These are phyloP conservation scores for Pelecanus crispus DNA, from an alignment of 2,113 vertebrate genomes.

Conservation along the genomic window DNA sequence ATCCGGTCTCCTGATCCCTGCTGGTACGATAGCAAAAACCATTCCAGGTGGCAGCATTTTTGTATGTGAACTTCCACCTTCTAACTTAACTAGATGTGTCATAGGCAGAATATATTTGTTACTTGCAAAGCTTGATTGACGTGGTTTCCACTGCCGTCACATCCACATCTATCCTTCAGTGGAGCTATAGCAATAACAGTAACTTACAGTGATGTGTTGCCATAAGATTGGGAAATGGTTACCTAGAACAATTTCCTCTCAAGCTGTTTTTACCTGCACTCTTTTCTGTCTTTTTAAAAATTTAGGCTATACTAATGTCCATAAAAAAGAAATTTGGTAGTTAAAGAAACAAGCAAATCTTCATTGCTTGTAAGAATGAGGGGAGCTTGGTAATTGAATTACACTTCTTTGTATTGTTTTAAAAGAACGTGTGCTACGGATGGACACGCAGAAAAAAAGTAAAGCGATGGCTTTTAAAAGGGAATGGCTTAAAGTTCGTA, in stretches of 20 bases:
- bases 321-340: background rate
- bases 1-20: background rate
- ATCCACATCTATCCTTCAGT: background rate
- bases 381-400: background rate
- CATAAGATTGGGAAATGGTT: background rate
- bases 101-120: background rate
- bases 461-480: background rate
- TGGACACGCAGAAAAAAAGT: background rate
- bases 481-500: background rate
- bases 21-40: background rate
- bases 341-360: background rate
- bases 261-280: background rate
- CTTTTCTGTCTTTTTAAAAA: background rate
- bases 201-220: background rate
- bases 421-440: accelerated
- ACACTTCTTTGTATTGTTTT: background rate
- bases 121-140: background rate
- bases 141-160: background rate
- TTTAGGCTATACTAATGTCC: background rate
- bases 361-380: background rate
- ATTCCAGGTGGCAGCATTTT: background rate
- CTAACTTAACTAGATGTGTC: background rate
- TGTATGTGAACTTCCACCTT: background rate
- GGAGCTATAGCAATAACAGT: background rate
- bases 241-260: background rate